These are phyloP conservation scores for Hypocryptadius cinnamomeus DNA, from an alignment of 2,113 vertebrate species.

Conservation along the genomic window DNA sequence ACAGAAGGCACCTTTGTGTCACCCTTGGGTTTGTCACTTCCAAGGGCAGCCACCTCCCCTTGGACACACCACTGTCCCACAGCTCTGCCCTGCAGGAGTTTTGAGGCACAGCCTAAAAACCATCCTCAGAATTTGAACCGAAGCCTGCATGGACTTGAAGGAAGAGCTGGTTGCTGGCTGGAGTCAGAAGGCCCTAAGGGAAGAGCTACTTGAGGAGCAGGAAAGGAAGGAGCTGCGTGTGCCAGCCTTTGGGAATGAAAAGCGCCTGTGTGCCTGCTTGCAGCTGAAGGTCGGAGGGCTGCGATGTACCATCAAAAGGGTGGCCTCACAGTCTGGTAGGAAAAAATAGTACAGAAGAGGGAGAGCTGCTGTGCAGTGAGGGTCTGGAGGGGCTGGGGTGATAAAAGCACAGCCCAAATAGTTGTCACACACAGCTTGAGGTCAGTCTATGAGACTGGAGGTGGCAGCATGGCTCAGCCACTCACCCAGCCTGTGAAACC, in stretches of 20 bases:
- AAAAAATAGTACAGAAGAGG: neutral
- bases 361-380: neutral
- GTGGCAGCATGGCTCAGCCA: rapidly evolving
- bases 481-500: neutral
- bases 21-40: neutral
- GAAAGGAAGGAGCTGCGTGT: neutral
- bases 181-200: neutral
- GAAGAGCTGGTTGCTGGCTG: neutral
- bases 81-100: neutral
- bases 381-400: neutral
- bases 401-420: neutral
- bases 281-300: neutral
- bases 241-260: neutral
- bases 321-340: neutral
- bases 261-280: neutral
- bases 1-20: neutral
- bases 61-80: rapidly evolving
- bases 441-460: rapidly evolving
- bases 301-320: rapidly evolving
- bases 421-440: neutral
- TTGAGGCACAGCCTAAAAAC: neutral
- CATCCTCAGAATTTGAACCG: neutral
- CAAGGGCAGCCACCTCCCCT: neutral
- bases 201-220: neutral
- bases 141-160: neutral